A percentile compares a stretch with the other conserved stretches of the same genome.
Conservation (phyloP, 1,140 invertebrate genomes). For the Penaeus indicus region DNA sequence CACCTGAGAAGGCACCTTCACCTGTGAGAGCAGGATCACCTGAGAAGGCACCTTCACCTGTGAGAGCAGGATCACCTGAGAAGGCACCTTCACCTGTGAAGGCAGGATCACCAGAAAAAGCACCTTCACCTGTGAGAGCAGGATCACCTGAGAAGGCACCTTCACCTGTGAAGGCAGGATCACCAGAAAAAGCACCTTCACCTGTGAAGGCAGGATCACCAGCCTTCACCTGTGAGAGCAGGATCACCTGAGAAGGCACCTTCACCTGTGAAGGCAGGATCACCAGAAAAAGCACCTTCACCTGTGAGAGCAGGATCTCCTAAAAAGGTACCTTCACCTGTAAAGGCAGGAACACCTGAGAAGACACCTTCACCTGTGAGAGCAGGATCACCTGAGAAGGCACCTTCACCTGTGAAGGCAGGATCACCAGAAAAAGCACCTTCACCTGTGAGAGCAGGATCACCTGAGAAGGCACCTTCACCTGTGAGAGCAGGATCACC, state of each 20-base stretch:
- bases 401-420: no score
- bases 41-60: not conserved
- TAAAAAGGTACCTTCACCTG: not conserved
- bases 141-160: slow-evolving; percentile 61
- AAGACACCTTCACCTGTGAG: not conserved
- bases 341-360: not conserved
- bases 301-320: not conserved
- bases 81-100: not conserved
- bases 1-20: slow-evolving; percentile 35
- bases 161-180: not conserved
- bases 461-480: not conserved
- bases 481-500: slow-evolving; percentile 38
- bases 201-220: not conserved
- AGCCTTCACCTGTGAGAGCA: slow-evolving; percentile 36
- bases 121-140: slow-evolving; percentile 42
- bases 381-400: not conserved
- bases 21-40: slow-evolving; percentile 64
- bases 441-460: no score
- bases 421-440: no score
- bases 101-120: slow-evolving; percentile 26
- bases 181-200: not conserved
- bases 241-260: slow-evolving; percentile 64
- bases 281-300: not conserved
- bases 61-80: not conserved
- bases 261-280: not conserved